Percentiles rank a stretch among this genome's conserved stretches.
Evolutionary conservation across 2,113 vertebrate species (phyloP).

Genomic region (Camelus bactrianus): DNA sequence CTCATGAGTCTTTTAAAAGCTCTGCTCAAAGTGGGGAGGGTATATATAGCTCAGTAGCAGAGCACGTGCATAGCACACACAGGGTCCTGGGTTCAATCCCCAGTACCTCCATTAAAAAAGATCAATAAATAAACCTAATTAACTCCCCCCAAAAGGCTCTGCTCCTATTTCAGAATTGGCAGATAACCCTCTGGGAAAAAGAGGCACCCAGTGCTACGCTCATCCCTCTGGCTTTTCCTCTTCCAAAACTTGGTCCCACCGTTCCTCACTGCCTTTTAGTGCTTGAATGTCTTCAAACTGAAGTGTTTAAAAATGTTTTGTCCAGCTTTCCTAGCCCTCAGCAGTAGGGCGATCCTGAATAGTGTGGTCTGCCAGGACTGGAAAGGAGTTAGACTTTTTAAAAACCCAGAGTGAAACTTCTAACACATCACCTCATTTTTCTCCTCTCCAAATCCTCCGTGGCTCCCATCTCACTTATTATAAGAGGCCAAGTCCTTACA

Average conservation of each 20-base stretch:
- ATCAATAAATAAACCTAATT: too few relatives aligned
- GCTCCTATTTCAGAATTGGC: background rate
- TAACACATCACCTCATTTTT: background rate
- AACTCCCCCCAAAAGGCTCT: too few relatives aligned
- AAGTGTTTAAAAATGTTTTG: background rate
- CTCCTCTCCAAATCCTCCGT: background rate
- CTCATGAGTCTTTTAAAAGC: background rate
- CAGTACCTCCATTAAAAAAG: too few relatives aligned
- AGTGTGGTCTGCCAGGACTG: background rate
- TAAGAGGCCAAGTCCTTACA: background rate
- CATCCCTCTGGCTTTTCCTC: background rate
- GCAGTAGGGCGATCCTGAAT: background rate
- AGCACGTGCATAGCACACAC: too few relatives aligned
- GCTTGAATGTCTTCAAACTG: background rate
- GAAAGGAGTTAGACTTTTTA: background rate
- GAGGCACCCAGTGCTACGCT: too few relatives aligned
- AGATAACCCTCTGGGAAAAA: background rate
- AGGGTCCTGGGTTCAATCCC: too few relatives aligned
- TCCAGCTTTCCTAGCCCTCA: background rate
- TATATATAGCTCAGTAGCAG: too few relatives aligned
- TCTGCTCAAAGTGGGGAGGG: background rate
- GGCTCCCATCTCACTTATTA: background rate
- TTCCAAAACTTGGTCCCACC: background rate
- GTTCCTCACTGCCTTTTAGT: background rate
- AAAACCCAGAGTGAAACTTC: background rate